Evolutionary conservation across 2,797 vertebrate genomes (phyloP), one percentile per base, ranked within the genome.

Genomic region (Champsocephalus esox): DNA sequence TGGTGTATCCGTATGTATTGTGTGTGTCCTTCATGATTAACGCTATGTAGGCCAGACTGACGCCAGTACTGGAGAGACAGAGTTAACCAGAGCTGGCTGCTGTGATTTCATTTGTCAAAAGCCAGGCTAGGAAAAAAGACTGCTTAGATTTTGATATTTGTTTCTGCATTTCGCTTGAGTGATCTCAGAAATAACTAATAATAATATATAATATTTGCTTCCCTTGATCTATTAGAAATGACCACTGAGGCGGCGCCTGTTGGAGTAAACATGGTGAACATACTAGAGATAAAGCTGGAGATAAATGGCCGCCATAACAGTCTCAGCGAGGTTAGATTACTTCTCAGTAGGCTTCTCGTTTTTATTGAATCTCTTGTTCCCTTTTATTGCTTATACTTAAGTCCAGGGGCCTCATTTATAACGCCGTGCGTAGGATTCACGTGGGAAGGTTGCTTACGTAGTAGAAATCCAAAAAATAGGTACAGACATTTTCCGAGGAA

Each of bases 21-120:
- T 65, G 50, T 74, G 62, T 59, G 69, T 83, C 66, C 51, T 63
- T 62, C 56, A 7, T 85, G 75, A 89, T 75, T 83, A 70, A 86
- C 78, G 64, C 64, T 49, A 52, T 56, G 49, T 38, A 24, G 17
- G 12, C 55, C 75, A 83, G 65, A 73, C 83, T 45, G 63, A 82
- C 59, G 54, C 58, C 61, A 8, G 57, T 71, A 75, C 45, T 70
- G 63, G 19, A 71, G 70, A 55, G 72, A 75, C 60, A 28, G 46
- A 58, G 72, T 69, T 38, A 58, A 54, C 41, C 57, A 52, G 46
- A 12, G 32, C 66, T 68, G 65, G 75, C 58, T 59, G 64, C 54
- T 58, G 19, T 50, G 44, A 59, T 79, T 4, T 2, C 41, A 65
- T 79, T 64, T 64, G 73, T 73, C 70, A 73, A 24, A 71, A 73